A percentile compares a stretch with the other conserved stretches of the same genome.
Conservation (phyloP, 2,888 invertebrate genomes). For the Acanthosepion lycidas region DNA sequence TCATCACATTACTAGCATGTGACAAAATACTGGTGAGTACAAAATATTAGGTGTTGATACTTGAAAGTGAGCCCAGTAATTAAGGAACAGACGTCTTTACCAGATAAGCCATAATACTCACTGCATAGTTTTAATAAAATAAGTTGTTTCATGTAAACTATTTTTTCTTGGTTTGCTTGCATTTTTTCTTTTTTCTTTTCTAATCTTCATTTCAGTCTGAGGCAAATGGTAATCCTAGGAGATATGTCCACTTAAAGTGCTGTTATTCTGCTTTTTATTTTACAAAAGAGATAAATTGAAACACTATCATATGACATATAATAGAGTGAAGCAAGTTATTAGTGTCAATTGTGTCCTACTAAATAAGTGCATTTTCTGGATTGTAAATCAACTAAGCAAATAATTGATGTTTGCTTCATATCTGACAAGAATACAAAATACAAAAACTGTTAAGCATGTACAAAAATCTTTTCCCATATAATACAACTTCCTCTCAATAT, state of each 20-base stretch:
- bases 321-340: constrained; percentile 33
- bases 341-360: constrained; percentile 33
- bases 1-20: background rate
- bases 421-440: background rate
- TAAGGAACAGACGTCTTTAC: background rate
- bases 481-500: background rate
- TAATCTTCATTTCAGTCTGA: background rate
- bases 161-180: background rate
- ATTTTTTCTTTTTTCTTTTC: background rate
- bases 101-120: background rate
- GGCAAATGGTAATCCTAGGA: background rate
- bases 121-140: background rate
- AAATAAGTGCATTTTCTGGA: constrained; percentile 12
- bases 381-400: constrained; percentile 33
- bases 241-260: constrained; percentile 33
- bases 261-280: constrained; percentile 4
- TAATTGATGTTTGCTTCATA: background rate
- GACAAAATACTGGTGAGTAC: background rate
- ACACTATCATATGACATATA: constrained; percentile 6
- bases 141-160: too few species aligned
- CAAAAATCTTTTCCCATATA: background rate
- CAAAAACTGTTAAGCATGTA: background rate
- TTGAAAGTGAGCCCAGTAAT: background rate
- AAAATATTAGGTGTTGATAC: background rate
- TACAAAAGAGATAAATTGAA: background rate